Percentiles rank a stretch among this genome's conserved stretches.
Conservation (phyloP, 53 echinoderm and acorn worm species). For the Luidia sarsii region DNA sequence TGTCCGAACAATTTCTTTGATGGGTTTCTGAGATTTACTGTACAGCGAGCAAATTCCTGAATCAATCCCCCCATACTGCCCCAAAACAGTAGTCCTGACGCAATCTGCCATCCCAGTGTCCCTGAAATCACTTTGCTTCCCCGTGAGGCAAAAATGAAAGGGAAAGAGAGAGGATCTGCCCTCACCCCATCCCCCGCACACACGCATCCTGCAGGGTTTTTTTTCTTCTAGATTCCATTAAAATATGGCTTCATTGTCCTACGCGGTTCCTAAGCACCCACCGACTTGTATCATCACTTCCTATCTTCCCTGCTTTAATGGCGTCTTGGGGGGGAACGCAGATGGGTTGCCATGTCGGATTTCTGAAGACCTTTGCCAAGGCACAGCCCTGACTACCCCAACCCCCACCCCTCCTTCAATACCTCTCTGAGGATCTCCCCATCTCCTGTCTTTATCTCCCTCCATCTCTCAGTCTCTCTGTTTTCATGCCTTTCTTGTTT, state of each 20-base stretch:
- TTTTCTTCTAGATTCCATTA: conserved; percentile 32
- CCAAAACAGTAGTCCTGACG: not conserved
- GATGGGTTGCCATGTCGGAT: not conserved
- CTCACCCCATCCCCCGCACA: not conserved
- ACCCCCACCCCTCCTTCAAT: too few relatives aligned
- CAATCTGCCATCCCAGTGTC: not conserved
- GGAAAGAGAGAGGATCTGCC: too few relatives aligned
- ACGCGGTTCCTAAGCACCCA: not conserved
- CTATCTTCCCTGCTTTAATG: conserved; percentile 23
- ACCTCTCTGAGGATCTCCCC: too few relatives aligned
- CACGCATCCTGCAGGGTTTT: not conserved
- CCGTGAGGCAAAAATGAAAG: too few relatives aligned
- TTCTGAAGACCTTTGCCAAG: not conserved
- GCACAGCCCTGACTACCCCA: not conserved
- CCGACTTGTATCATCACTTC: conserved; percentile 11
- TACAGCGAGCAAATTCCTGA: too few relatives aligned
- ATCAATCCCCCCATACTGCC: too few relatives aligned
- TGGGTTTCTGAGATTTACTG: too few relatives aligned
- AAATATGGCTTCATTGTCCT: conserved; percentile 17
- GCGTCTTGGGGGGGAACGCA: conserved; percentile 28
- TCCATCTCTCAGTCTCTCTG: too few relatives aligned
- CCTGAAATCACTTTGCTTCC: conserved; percentile 2
- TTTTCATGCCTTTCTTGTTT: too few relatives aligned
- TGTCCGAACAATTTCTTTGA: too few relatives aligned
- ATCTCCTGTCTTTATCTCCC: too few relatives aligned